phyloP scores from a whole-genome alignment of 37 sponge, comb jelly and placozoan genomes.

The Ephydatia muelleri region DNA sequence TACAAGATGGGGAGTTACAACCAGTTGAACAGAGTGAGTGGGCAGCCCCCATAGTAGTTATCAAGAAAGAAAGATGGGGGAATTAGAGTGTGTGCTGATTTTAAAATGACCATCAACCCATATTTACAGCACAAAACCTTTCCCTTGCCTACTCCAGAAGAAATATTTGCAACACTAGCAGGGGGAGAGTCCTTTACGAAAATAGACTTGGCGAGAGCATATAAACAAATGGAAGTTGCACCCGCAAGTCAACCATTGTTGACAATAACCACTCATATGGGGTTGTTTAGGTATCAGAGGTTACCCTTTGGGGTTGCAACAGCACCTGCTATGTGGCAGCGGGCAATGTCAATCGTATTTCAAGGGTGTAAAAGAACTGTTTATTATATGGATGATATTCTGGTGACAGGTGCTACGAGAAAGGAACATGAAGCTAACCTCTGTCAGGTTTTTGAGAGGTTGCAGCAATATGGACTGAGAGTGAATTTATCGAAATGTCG shows the following conservation, averaged over 20 bases:
- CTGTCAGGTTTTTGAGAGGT: no score
- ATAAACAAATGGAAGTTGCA: slow-evolving; percentile 29
- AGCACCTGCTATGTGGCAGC: slow-evolving; percentile 36
- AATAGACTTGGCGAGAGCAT: slow-evolving; percentile 14
- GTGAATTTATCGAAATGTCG: no score
- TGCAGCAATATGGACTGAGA: no score
- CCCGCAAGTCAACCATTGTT: not conserved
- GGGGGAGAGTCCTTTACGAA: slow-evolving; percentile 4
- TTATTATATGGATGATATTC: not conserved
- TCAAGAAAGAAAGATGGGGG: slow-evolving; percentile 18
- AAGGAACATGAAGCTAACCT: no score
- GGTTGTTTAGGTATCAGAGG: slow-evolving; percentile 2
- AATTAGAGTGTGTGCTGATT: slow-evolving; percentile 27
- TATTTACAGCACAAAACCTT: not conserved
- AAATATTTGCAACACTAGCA: slow-evolving; percentile 22
- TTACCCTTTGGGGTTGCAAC: slow-evolving; percentile 19
- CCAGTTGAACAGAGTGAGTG: slow-evolving; percentile 4
- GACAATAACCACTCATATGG: slow-evolving; percentile 20
- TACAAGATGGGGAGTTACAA: no score
- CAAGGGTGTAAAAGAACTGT: not conserved
- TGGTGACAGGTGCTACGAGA: no score
- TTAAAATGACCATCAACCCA: slow-evolving; percentile 17
- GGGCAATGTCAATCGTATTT: slow-evolving; percentile 6
- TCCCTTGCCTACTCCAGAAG: slow-evolving; percentile 23
- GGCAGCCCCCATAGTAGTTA: slow-evolving; percentile 14